Percentiles rank a stretch among this genome's conserved stretches.
Conservation (phyloP, 2,113 vertebrate genomes). For the Leptobrachium ailaonicum region DNA sequence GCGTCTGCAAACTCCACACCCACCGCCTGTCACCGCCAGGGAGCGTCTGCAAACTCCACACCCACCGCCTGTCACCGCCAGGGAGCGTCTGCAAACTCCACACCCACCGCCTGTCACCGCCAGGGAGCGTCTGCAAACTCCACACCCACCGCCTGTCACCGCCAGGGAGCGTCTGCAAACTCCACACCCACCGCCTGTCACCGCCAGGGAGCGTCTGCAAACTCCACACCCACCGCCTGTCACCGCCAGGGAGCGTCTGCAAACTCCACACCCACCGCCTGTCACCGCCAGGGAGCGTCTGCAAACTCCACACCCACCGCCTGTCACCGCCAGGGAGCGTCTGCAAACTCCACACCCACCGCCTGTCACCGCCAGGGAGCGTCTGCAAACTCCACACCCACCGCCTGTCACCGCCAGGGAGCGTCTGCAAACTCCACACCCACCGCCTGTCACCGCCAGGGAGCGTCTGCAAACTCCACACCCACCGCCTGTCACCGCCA, state of each 20-base stretch:
- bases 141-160: slow-evolving; percentile 46
- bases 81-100: slow-evolving; percentile 44
- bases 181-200: slow-evolving; percentile 23
- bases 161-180: slow-evolving; percentile 55
- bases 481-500: slow-evolving; percentile 49
- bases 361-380: slow-evolving; percentile 1
- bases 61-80: slow-evolving; percentile 46
- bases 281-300: slow-evolving; percentile 33
- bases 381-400: not conserved
- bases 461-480: slow-evolving; percentile 15
- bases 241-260: slow-evolving; percentile 43
- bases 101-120: slow-evolving; percentile 22
- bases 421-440: slow-evolving; percentile 36
- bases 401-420: slow-evolving; percentile 49
- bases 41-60: slow-evolving; percentile 10
- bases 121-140: slow-evolving; percentile 21
- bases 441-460: slow-evolving; percentile 26
- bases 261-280: slow-evolving; percentile 24
- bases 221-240: slow-evolving; percentile 38
- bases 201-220: slow-evolving; percentile 17
- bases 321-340: slow-evolving; percentile 55
- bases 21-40: not conserved
- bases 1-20: slow-evolving; percentile 51
- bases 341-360: slow-evolving; percentile 47
- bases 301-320: slow-evolving; percentile 18